Conservation (phyloP, 2,888 invertebrate species). For the Thysanoteuthis rhombus region DNA sequence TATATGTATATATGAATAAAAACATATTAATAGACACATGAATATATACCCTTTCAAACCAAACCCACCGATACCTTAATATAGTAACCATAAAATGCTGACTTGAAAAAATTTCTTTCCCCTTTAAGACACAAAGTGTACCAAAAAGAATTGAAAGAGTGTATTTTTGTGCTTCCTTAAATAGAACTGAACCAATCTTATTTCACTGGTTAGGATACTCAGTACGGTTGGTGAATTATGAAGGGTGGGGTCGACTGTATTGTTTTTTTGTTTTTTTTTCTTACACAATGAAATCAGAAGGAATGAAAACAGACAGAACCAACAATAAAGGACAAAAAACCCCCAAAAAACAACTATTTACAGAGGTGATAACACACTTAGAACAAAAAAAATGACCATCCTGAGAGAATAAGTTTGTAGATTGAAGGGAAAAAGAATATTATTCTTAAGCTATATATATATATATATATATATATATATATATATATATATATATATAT, state of each 20-base stretch:
- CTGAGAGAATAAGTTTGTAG: neutral
- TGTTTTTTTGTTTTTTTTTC: too few relatives aligned
- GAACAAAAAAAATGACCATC: neutral
- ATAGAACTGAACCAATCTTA: neutral
- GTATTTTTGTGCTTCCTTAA: neutral
- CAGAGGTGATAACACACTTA: too few relatives aligned
- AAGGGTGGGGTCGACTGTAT: neutral
- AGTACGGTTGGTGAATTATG: neutral
- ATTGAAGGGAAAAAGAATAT: neutral
- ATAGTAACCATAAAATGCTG: neutral
- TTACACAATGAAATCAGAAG: neutral
- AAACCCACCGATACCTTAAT: neutral
- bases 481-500: neutral
- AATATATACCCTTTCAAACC: neutral
- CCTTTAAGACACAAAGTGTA: neutral
- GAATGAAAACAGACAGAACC: neutral
- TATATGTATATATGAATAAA: too few relatives aligned
- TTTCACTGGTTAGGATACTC: neutral
- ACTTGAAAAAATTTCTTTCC: neutral
- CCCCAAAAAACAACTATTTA: too few relatives aligned
- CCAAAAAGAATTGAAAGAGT: neutral
- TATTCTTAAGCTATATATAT: neutral
- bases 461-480: neutral
- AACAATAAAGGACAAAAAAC: neutral
- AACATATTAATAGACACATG: too few relatives aligned